phyloP scores from a whole-genome alignment of 92 coral and sea anemone species.

The Diadumene lineata region DNA sequence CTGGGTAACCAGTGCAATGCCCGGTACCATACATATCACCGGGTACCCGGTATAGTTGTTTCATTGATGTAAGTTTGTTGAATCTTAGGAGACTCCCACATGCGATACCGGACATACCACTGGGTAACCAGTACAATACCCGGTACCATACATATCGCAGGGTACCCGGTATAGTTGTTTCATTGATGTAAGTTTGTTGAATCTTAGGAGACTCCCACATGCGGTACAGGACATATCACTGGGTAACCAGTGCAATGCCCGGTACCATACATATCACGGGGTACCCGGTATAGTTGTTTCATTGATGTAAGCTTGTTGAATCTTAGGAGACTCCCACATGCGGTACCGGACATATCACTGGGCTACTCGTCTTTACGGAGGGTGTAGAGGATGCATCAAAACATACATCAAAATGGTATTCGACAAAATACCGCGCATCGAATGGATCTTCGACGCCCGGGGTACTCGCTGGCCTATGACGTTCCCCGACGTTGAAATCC shows the following conservation, averaged over 20 bases:
- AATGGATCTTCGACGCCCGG: slow-evolving; percentile 99
- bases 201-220: slow-evolving; percentile 99
- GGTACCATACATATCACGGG: too few relatives aligned
- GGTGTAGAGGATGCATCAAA: slow-evolving; percentile 87
- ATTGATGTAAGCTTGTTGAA: too few relatives aligned
- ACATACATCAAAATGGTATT: slow-evolving; percentile 91
- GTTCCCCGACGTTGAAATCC: slow-evolving; percentile 73
- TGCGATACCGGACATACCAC: slow-evolving; percentile 95
- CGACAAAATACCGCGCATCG: slow-evolving; percentile 93
- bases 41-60: too few relatives aligned
- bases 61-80: too few relatives aligned
- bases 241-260: too few relatives aligned
- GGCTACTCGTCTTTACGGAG: slow-evolving; percentile 92
- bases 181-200: too few relatives aligned
- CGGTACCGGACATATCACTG: slow-evolving; percentile 97
- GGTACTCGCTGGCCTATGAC: slow-evolving; percentile 99
- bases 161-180: too few relatives aligned
- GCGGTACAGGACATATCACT: slow-evolving; percentile 95
- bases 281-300: too few relatives aligned
- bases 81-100: slow-evolving; percentile 99
- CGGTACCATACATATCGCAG: too few relatives aligned
- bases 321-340: slow-evolving; percentile 93
- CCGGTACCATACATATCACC: too few relatives aligned
- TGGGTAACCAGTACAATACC: too few relatives aligned
- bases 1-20: slow-evolving; percentile 97